A percentile compares a stretch with the other conserved stretches of the same genome.
phyloP scores from a whole-genome alignment of 2,797 vertebrate genomes.

The Sebastolobus altivelis region DNA sequence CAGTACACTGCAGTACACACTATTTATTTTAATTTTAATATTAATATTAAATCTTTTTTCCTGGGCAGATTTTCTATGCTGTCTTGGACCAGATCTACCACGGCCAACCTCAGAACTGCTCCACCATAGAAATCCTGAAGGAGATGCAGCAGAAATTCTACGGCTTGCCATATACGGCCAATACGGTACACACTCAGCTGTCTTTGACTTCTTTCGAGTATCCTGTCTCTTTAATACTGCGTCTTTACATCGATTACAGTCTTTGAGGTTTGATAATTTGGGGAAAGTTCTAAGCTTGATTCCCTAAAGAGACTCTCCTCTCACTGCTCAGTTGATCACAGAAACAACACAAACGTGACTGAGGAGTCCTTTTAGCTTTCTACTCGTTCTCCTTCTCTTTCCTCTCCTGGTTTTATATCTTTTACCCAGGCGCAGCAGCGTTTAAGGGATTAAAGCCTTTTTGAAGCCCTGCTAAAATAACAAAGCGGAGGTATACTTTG shows the following conservation, averaged over 20 bases:
- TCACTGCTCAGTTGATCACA: slow-evolving; percentile 27
- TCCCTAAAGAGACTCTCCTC: slow-evolving; percentile 29
- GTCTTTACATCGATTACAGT: slow-evolving; percentile 39
- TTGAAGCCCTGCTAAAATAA: slow-evolving; percentile 75
- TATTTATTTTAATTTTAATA: not conserved
- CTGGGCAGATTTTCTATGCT: slow-evolving; percentile 93
- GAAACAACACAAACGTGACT: slow-evolving; percentile 39
- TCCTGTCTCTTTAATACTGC: slow-evolving; percentile 15
- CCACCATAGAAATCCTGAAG: slow-evolving; percentile 93
- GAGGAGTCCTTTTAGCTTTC: slow-evolving; percentile 10
- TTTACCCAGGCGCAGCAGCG: slow-evolving; percentile 57
- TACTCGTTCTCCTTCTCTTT: slow-evolving; percentile 8
- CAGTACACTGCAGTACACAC: not conserved
- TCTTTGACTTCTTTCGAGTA: slow-evolving; percentile 7
- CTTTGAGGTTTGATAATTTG: slow-evolving; percentile 59
- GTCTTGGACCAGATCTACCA: slow-evolving; percentile 97
- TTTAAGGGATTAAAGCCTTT: slow-evolving; percentile 82
- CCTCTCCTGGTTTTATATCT: slow-evolving; percentile 64
- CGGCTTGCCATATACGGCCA: slow-evolving; percentile 90
- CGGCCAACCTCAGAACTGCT: slow-evolving; percentile 87
- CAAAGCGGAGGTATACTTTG: slow-evolving; percentile 76
- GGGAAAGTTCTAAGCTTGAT: slow-evolving; percentile 45
- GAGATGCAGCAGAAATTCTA: slow-evolving; percentile 94
- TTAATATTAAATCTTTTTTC: not conserved
- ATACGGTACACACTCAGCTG: slow-evolving; percentile 85